Evolutionary conservation across 2,797 vertebrate species (phyloP), one percentile per base, ranked within the genome.

Genomic region (Eleutherodactylus coqui): DNA sequence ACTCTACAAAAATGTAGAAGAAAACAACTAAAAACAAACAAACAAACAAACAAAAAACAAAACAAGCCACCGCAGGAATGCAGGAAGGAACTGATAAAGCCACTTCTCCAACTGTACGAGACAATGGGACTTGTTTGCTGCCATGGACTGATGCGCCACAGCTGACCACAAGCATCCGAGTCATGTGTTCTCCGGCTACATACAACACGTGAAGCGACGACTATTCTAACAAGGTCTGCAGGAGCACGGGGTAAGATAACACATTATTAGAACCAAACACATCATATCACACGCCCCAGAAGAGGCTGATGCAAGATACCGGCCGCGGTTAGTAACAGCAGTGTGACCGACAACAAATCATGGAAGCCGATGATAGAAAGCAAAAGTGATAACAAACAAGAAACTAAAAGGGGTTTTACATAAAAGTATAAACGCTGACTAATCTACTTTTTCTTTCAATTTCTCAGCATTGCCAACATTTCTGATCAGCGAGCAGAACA

Each of bases 221-320:
- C 24, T 21, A 70, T 41, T 3, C 14, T 9, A 38, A 9, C 58
- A 62, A 21, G 5, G 55, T 62, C 53, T 36, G 13, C 24, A 58
- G 11, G 38, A 79, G 19, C 5, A 8, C 55, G 6, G 5, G 13
- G 32, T 4, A 78, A 11, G 24, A 21, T 55, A 55, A 38, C 47
- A 9, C 80, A 38, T 41, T 19, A 82, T 82, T 82, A 27, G 27
- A 70, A 64, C 38, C 72, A 67, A 76, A 84, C 82, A 84, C 64
- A 36, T 16, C 55, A 21, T 82, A 82, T 75, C 55, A 34, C 27
- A 17, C 14, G 70, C 38, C 36, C 82, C 58, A 47, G 72, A 27
- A 36, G 13, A 5, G 72, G 55, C 82, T 76, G 72, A 83, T 47
- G 82, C 70, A 83, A 75, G 82, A 75, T 83, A 83, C 64, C 64